phyloP scores from a whole-genome alignment of 1,140 invertebrate species.

The Papilio xuthus region DNA sequence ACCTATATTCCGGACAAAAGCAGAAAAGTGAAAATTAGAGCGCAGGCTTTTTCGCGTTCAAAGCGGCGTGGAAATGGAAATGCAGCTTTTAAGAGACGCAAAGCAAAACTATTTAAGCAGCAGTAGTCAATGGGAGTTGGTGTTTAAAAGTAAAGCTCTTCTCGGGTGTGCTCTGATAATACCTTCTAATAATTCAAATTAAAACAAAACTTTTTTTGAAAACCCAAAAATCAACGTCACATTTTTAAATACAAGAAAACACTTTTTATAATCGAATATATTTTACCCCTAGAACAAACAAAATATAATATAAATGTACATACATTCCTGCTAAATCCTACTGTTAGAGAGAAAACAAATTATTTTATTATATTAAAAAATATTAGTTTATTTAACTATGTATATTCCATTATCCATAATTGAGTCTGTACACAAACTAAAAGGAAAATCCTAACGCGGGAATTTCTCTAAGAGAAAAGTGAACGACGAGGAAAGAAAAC shows the following conservation, averaged over 20 bases:
- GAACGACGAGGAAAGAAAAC: neutral
- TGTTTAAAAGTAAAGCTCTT: neutral
- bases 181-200: neutral
- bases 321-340: too few species aligned
- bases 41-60: constrained; percentile 36
- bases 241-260: neutral
- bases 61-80: constrained; percentile 35
- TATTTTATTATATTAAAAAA: neutral
- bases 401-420: neutral
- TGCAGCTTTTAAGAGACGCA: constrained; percentile 35
- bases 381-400: neutral
- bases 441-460: neutral
- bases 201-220: neutral
- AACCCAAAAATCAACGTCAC: neutral
- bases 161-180: neutral
- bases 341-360: neutral
- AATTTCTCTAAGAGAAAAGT: constrained; percentile 2
- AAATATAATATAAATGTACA: too few species aligned
- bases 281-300: too few species aligned
- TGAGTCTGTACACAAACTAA: neutral
- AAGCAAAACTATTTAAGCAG: constrained; percentile 37
- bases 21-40: constrained; percentile 38
- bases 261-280: too few species aligned
- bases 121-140: constrained; percentile 31
- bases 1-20: constrained; percentile 36